Conservation (phyloP, 2,113 vertebrate genomes). For the Tonatia bakeri region DNA sequence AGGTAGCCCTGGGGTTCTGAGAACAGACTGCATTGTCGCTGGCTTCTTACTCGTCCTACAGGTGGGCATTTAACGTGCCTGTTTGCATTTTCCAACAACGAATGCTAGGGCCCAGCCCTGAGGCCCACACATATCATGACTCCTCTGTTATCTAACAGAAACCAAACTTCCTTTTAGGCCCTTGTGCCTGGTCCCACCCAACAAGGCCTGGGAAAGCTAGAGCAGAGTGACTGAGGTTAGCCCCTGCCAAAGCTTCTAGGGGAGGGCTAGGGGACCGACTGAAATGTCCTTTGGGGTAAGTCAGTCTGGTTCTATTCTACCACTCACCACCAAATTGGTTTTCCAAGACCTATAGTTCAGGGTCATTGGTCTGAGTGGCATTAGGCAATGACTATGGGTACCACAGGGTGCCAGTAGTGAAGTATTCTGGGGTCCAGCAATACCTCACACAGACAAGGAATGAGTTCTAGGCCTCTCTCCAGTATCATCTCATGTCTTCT, state of each 20-base stretch:
- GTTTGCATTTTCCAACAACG: neutral
- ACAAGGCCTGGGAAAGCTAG: neutral
- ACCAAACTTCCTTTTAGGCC: neutral
- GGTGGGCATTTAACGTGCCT: neutral
- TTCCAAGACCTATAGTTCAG: neutral
- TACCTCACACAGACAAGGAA: neutral
- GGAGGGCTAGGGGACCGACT: neutral
- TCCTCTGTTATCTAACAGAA: neutral
- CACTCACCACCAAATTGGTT: neutral
- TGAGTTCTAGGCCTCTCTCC: neutral
- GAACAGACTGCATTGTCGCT: neutral
- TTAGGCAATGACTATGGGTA: slow-evolving; percentile 53
- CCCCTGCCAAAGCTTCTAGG: neutral
- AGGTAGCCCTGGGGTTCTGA: neutral
- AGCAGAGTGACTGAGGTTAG: no score
- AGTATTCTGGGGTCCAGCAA: slow-evolving; percentile 37
- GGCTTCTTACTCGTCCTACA: neutral
- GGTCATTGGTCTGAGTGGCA: neutral
- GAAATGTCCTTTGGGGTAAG: neutral
- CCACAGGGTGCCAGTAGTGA: slow-evolving; percentile 67
- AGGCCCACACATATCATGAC: neutral
- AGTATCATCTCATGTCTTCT: neutral
- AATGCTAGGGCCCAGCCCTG: neutral
- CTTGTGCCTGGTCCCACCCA: neutral
- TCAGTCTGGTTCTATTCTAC: neutral